Evolutionary conservation across 2,888 invertebrate genomes (phyloP), one percentile per base, ranked within the genome.

Genomic region (Pilophorus perplexus): DNA sequence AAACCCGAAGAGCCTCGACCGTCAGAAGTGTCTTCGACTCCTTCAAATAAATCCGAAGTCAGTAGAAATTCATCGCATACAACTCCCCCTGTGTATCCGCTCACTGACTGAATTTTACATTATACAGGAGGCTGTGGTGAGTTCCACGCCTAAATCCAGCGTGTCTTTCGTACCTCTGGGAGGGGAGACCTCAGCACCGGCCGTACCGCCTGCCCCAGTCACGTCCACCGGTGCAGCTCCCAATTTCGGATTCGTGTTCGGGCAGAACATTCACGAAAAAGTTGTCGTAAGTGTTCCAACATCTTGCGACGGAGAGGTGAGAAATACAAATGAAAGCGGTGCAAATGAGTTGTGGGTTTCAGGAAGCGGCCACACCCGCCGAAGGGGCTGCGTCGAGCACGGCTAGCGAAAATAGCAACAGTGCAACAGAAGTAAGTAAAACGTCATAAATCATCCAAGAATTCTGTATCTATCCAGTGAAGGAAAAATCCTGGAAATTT

Each of bases 211-310:
- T 6, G 46, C 64, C 18, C 44, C 67, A 25, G 60, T 62, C 3
- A 46, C 66, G 3, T 20, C 52, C 14, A 14, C 42, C 14, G n/a
- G n/a, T n/a, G n/a, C n/a, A n/a, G n/a, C n/a, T n/a, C 59, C 38
- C 10, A 55, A 82, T 48, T 83, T 83, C 23, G 85, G 86, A 33
- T 94, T 93, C 80, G 88, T 94, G 12, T 95, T 95, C 77, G 94
- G 94, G 1, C 91, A 93, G 77, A 94, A 94, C 78, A 82, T 94
- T 54, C 89, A 90, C 74, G 93, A 90, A 72, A 82, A 93, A 72
- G 93, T 92, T 27, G 85, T 59, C 16, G 59, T 42, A 59, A 59
- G 59, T 55, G 37, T 27, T 27, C n/a, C 72, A 70, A 71, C 72
- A 37, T 64, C 23, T n/a, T n/a, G n/a, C n/a, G n/a, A n/a, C n/a